phyloP scores from a whole-genome alignment of 2,888 invertebrate genomes.

The Agelastica alni region DNA sequence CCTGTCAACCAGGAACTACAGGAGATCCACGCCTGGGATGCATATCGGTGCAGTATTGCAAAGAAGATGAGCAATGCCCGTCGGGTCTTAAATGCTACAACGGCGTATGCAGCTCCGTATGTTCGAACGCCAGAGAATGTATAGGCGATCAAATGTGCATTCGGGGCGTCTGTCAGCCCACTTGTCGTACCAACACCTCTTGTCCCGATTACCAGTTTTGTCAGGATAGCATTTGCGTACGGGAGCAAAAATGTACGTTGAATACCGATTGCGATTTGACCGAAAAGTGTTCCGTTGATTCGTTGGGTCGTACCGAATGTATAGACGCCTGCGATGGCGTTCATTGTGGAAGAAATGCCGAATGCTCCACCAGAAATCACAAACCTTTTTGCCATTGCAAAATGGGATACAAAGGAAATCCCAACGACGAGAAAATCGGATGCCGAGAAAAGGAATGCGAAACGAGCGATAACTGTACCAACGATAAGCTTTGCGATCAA shows the following conservation, averaged over 20 bases:
- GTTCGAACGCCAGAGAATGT: constrained; percentile 81
- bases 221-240: constrained; percentile 80
- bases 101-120: constrained; percentile 78
- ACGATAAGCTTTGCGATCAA: constrained; percentile 81
- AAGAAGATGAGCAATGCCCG: constrained; percentile 78
- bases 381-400: constrained; percentile 78
- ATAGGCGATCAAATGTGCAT: constrained; percentile 85
- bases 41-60: constrained; percentile 81
- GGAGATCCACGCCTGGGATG: constrained; percentile 88
- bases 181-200: constrained; percentile 77
- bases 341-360: constrained; percentile 81
- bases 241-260: constrained; percentile 75
- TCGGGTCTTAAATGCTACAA: constrained; percentile 82
- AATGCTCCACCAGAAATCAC: constrained; percentile 76
- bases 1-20: constrained; percentile 82
- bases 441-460: constrained; percentile 82
- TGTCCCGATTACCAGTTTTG: constrained; percentile 88
- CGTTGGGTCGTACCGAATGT: constrained; percentile 77
- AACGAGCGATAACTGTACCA: constrained; percentile 71
- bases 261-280: constrained; percentile 74
- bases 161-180: constrained; percentile 82
- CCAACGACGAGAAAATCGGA: constrained; percentile 73
- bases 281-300: constrained; percentile 73
- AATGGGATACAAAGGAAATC: constrained; percentile 75
- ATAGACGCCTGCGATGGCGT: constrained; percentile 74